Conservation (phyloP, 2,888 invertebrate species). For the Dromius quadrimaculatus region DNA sequence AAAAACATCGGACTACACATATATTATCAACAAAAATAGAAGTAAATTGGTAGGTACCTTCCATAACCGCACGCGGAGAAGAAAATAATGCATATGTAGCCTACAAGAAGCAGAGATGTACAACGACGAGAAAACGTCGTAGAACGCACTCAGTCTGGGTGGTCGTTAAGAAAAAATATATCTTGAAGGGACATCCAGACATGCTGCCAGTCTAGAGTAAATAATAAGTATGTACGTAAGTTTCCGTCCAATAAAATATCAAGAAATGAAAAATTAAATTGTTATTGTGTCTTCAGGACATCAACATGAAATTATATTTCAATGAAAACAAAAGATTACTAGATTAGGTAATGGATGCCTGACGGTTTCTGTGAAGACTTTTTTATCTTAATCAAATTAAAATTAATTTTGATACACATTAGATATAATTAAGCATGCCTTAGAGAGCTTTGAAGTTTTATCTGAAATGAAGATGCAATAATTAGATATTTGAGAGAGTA, state of each 20-base stretch:
- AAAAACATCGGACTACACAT: slow-evolving; percentile 2
- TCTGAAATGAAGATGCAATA: too few relatives aligned
- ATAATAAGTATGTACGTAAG: slow-evolving; percentile 2
- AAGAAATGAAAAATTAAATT: slow-evolving; percentile 19
- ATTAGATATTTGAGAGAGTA: too few relatives aligned
- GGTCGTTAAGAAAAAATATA: slow-evolving; percentile 26
- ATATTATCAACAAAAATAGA: slow-evolving; percentile 18
- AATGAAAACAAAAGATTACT: not conserved
- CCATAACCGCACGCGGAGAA: slow-evolving; percentile 22
- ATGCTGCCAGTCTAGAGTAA: not conserved
- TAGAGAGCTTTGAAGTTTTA: too few relatives aligned
- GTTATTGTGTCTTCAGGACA: slow-evolving; percentile 19
- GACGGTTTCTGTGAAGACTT: too few relatives aligned
- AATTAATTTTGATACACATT: too few relatives aligned
- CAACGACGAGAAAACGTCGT: not conserved
- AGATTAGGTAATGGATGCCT: too few relatives aligned
- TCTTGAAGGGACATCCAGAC: slow-evolving; percentile 27
- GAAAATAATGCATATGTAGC: slow-evolving; percentile 29
- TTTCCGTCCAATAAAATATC: slow-evolving; percentile 4
- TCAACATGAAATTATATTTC: not conserved
- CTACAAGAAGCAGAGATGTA: not conserved
- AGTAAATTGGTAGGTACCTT: slow-evolving; percentile 32
- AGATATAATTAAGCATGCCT: too few relatives aligned
- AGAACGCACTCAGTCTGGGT: slow-evolving; percentile 1
- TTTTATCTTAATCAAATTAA: too few relatives aligned